A percentile compares a stretch with the other conserved stretches of the same genome.
Evolutionary conservation across 2,113 vertebrate species (phyloP).

Genomic region (Neopipo cinnamomea): DNA sequence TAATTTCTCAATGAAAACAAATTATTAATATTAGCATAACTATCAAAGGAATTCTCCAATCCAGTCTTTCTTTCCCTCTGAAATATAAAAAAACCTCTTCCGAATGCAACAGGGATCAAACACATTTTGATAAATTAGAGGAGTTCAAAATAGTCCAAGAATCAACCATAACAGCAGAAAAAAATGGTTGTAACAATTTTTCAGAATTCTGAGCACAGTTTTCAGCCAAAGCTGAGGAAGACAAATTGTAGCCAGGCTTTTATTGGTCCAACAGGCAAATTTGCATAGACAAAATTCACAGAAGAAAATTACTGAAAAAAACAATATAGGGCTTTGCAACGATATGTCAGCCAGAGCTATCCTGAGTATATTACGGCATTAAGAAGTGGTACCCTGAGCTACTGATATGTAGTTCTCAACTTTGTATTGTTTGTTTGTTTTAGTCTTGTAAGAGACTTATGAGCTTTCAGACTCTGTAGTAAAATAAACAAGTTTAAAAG

Average conservation of each 20-base stretch:
- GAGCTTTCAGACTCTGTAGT: background rate
- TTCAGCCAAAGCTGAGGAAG: background rate
- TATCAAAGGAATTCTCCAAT: background rate
- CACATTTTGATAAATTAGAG: background rate
- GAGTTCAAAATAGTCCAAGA: background rate
- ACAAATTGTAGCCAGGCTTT: background rate
- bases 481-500: background rate
- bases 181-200: background rate
- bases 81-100: background rate
- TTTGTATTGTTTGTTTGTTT: background rate
- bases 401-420: background rate
- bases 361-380: background rate
- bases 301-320: background rate
- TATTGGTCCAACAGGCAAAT: background rate
- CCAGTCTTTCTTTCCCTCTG: background rate
- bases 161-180: background rate
- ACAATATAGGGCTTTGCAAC: background rate
- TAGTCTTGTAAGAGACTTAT: background rate
- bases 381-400: background rate
- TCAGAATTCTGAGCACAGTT: background rate
- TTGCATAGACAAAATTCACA: background rate
- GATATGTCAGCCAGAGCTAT: background rate
- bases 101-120: background rate
- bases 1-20: background rate
- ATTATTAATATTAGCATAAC: background rate